A percentile compares a stretch with the other conserved stretches of the same genome.
Conservation (phyloP, 2,113 vertebrate species). For the Psittacula cyanocephala region DNA sequence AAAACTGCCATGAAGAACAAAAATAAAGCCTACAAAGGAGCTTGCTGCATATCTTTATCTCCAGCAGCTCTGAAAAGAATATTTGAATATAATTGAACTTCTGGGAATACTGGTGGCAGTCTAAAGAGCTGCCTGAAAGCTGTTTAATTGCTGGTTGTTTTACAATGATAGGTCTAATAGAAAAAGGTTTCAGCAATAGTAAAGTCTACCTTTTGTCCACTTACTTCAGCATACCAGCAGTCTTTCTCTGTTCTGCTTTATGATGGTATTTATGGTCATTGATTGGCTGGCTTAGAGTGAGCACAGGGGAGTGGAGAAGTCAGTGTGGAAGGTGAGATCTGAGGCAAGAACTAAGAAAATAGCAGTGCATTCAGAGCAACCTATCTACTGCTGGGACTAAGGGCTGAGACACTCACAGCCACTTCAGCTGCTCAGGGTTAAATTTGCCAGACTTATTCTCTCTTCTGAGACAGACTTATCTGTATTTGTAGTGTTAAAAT, state of each 20-base stretch:
- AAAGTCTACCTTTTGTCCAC: not conserved
- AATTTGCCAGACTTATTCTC: not conserved
- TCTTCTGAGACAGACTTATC: not conserved
- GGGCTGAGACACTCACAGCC: not conserved
- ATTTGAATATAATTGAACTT: conserved; percentile 28
- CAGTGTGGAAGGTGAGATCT: not conserved
- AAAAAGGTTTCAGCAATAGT: not conserved
- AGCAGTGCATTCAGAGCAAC: not conserved
- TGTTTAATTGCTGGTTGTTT: not conserved
- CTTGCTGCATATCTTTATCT: conserved; percentile 1
- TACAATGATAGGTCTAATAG: not conserved
- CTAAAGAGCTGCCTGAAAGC: not conserved
- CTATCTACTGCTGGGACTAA: not conserved
- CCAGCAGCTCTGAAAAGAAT: not conserved
- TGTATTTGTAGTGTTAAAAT: not conserved
- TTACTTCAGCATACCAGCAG: not conserved
- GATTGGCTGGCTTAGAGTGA: not conserved
- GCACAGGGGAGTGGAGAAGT: not conserved
- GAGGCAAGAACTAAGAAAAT: not conserved
- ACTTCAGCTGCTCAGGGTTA: not conserved
- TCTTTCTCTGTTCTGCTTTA: not conserved
- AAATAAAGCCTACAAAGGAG: conserved; percentile 5
- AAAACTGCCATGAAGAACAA: not conserved
- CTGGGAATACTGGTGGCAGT: not conserved
- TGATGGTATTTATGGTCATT: not conserved